phyloP scores from a whole-genome alignment of 2,797 vertebrate species.

The Telmatherina bonti region DNA sequence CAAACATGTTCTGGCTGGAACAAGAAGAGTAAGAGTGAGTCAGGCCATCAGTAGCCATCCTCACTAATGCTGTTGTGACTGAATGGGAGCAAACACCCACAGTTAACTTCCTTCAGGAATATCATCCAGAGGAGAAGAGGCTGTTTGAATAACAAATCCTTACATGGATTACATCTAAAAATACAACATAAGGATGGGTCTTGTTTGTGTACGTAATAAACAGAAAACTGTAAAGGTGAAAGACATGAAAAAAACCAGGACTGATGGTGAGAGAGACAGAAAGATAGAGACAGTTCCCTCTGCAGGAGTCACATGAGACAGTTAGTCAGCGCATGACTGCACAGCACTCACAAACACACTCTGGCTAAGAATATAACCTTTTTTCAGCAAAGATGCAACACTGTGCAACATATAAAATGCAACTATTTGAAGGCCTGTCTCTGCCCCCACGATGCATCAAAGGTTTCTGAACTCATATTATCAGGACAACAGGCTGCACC shows the following conservation, averaged over 20 bases:
- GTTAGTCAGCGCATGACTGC: slow-evolving; percentile 46
- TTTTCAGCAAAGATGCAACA: slow-evolving; percentile 34
- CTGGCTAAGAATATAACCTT: slow-evolving; percentile 18
- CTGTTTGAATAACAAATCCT: neutral
- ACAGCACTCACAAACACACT: slow-evolving; percentile 33
- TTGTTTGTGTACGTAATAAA: neutral
- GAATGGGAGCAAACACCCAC: slow-evolving; percentile 21
- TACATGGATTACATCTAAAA: neutral
- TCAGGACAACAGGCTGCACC: neutral
- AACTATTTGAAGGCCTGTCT: slow-evolving; percentile 22
- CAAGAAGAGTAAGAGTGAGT: slow-evolving; percentile 1
- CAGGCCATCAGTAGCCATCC: slow-evolving; percentile 2
- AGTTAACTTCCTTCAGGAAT: neutral
- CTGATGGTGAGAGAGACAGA: neutral
- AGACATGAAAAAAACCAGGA: neutral
- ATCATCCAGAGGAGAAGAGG: neutral
- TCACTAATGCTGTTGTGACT: slow-evolving; percentile 3
- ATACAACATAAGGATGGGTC: neutral
- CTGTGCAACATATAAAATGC: slow-evolving; percentile 20
- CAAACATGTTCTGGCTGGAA: neutral
- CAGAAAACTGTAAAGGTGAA: neutral
- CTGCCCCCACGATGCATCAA: slow-evolving; percentile 13
- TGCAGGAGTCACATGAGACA: slow-evolving; percentile 48
- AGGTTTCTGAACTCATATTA: slow-evolving; percentile 11
- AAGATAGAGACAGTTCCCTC: neutral